Evolutionary conservation across 2,888 invertebrate genomes (phyloP).

Genomic region (Limulus polyphemus): DNA sequence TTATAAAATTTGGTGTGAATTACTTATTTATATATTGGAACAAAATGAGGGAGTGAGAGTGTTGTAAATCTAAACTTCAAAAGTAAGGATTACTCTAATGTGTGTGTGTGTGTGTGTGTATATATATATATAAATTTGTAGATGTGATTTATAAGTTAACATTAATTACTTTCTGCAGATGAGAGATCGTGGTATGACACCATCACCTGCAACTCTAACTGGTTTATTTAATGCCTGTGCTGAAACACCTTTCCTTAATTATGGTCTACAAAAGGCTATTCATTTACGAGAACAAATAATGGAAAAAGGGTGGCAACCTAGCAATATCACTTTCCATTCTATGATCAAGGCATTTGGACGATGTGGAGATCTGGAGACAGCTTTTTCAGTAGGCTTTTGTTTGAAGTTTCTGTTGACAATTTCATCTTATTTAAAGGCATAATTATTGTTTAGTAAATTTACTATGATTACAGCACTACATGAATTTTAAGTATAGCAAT

Average conservation of each 20-base stretch:
- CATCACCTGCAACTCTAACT: slow-evolving; percentile 62
- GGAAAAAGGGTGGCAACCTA: slow-evolving; percentile 51
- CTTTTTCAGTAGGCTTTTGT: slow-evolving; percentile 44
- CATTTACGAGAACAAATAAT: slow-evolving; percentile 53
- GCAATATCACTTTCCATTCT: slow-evolving; percentile 64
- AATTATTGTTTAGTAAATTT: not conserved
- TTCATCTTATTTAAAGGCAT: not conserved
- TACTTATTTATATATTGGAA: too few species aligned
- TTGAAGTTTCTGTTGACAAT: not conserved
- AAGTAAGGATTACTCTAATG: not conserved
- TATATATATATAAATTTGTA: not conserved
- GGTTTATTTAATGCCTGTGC: slow-evolving; percentile 79
- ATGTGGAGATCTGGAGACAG: slow-evolving; percentile 60
- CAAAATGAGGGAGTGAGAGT: too few species aligned
- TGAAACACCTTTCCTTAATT: slow-evolving; percentile 51
- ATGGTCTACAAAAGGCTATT: slow-evolving; percentile 55
- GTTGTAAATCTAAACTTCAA: not conserved
- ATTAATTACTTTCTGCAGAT: slow-evolving; percentile 42
- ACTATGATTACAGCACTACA: not conserved
- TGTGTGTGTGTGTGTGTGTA: not conserved
- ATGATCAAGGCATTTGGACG: slow-evolving; percentile 86
- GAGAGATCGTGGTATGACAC: slow-evolving; percentile 56
- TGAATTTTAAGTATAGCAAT: not conserved
- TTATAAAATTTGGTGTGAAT: too few species aligned
- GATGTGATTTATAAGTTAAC: not conserved